phyloP scores from a whole-genome alignment of 2,113 vertebrate genomes.

The Mus spicilegus region DNA sequence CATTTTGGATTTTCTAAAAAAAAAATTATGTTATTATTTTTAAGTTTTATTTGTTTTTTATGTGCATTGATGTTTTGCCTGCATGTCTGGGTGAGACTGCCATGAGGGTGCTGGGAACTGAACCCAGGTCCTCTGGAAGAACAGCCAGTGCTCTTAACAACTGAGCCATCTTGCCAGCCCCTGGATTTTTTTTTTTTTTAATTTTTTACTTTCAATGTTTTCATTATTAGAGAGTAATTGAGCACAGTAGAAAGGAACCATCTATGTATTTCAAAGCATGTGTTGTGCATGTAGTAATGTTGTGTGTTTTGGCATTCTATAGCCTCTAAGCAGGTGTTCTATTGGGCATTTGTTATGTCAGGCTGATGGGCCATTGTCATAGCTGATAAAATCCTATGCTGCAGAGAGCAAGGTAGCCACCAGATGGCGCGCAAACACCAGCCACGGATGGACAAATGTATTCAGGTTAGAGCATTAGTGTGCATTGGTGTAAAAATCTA shows the following conservation, averaged over 20 bases:
- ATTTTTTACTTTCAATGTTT: not conserved
- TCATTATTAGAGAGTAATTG: not conserved
- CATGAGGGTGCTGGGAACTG: no score
- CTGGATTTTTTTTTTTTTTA: not conserved
- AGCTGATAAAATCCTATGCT: not conserved
- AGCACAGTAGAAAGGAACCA: not conserved
- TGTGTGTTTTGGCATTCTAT: not conserved
- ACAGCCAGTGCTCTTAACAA: no score
- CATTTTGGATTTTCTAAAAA: not conserved
- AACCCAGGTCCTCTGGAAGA: no score
- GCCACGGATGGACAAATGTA: rapidly evolving
- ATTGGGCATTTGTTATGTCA: not conserved
- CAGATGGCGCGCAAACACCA: slow-evolving; percentile 51
- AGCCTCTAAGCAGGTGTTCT: not conserved
- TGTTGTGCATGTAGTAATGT: not conserved
- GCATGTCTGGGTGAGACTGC: no score
- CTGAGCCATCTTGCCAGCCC: no score
- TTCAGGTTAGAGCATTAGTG: not conserved
- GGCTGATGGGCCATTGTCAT: not conserved
- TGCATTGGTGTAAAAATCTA: not conserved
- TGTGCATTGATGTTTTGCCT: no score
- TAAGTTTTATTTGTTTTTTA: no score
- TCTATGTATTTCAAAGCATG: not conserved
- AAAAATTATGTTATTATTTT: no score
- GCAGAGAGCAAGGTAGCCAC: not conserved